Percentiles rank a stretch among this genome's conserved stretches.
These are phyloP conservation scores for Chiroxiphia lanceolata DNA, from an alignment of 2,797 vertebrate species.

Conservation along the genomic window DNA sequence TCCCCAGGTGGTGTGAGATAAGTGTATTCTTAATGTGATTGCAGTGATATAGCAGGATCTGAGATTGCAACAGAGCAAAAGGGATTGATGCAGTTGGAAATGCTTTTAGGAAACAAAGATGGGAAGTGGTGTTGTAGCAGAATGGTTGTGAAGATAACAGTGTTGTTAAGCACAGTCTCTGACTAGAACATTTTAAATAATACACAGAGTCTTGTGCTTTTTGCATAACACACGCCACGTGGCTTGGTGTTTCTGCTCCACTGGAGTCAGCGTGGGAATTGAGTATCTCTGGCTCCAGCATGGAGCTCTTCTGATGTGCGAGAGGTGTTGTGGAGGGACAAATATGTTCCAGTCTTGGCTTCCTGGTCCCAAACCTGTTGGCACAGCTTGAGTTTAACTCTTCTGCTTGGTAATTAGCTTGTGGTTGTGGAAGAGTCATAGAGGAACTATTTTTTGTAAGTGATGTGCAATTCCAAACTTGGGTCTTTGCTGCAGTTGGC, in stretches of 20 bases:
- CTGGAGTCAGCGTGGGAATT: neutral
- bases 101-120: slow-evolving; percentile 5
- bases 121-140: neutral
- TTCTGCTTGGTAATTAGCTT: neutral
- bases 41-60: neutral
- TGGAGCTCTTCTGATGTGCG: neutral
- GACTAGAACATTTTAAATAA: slow-evolving; percentile 15
- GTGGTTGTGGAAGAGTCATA: neutral
- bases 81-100: neutral
- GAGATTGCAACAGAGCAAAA: neutral
- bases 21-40: slow-evolving; percentile 13
- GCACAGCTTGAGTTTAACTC: neutral
- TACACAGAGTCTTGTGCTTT: neutral
- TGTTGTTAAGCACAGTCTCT: neutral
- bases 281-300: neutral
- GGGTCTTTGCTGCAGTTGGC: neutral
- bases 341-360: neutral
- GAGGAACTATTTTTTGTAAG: neutral
- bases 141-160: neutral
- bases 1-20: neutral
- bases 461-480: neutral
- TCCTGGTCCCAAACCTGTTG: neutral
- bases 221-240: neutral
- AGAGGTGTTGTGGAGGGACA: neutral
- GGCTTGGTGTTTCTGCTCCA: slow-evolving; percentile 7